Evolutionary conservation across 2,797 vertebrate species (phyloP).

Genomic region (Hypotaenidia okinawae): DNA sequence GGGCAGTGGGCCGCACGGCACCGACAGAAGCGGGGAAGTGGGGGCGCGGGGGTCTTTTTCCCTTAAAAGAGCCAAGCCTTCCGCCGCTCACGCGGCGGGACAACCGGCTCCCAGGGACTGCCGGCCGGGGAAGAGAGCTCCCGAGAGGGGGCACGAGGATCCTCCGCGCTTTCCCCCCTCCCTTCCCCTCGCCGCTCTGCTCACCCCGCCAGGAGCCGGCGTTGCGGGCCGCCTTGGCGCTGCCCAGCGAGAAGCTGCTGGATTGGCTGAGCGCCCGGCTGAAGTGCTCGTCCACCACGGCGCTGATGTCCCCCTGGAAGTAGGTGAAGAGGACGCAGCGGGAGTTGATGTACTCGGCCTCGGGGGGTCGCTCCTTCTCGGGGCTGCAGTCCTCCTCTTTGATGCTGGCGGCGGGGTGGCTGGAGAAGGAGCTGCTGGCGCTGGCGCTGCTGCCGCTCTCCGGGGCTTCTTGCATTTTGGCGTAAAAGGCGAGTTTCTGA

Average conservation of each 20-base stretch:
- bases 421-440: slow-evolving; percentile 80
- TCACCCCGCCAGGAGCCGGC: slow-evolving; percentile 84
- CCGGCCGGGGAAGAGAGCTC: too few species aligned
- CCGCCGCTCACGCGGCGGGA: background rate
- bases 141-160: too few species aligned
- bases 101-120: background rate
- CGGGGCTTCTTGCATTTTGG: slow-evolving; percentile 96
- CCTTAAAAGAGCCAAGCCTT: background rate
- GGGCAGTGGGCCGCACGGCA: background rate
- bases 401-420: slow-evolving; percentile 81
- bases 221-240: slow-evolving; percentile 84
- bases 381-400: slow-evolving; percentile 92
- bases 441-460: slow-evolving; percentile 79
- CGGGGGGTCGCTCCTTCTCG: slow-evolving; percentile 93
- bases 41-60: background rate
- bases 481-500: slow-evolving; percentile 95
- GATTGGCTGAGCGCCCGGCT: slow-evolving; percentile 95
- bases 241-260: slow-evolving; percentile 78
- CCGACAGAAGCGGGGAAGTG: background rate
- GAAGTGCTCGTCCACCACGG: slow-evolving; percentile 97
- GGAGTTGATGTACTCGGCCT: slow-evolving; percentile 95
- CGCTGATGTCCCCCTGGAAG: slow-evolving; percentile 97
- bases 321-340: slow-evolving; percentile 97
- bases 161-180: background rate
- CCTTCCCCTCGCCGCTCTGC: background rate